A percentile compares a stretch with the other conserved stretches of the same genome.
Evolutionary conservation across 2,113 vertebrate species (phyloP).

Genomic region (Sceloporus tristichus): DNA sequence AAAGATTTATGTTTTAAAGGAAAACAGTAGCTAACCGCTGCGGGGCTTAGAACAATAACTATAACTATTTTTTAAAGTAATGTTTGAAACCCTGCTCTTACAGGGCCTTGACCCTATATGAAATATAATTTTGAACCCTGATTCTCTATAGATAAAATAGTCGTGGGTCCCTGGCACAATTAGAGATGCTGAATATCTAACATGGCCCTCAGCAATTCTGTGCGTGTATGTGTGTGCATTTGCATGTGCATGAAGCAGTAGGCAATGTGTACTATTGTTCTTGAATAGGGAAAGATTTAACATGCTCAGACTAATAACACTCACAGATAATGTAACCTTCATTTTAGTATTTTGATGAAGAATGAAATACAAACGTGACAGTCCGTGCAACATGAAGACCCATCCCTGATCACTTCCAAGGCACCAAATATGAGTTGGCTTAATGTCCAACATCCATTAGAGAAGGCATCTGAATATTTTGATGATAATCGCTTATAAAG

Average conservation of each 20-base stretch:
- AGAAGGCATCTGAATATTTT: neutral
- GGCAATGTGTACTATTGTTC: neutral
- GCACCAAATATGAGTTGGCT: conserved; percentile 49
- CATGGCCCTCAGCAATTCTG: neutral
- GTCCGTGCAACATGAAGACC: neutral
- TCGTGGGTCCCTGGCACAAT: neutral
- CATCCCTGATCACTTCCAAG: neutral
- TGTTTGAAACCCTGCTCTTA: too few species aligned
- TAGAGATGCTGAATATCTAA: neutral
- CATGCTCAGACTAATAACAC: neutral
- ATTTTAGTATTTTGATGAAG: neutral
- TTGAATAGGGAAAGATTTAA: neutral
- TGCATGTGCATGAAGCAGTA: neutral
- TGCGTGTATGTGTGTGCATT: neutral
- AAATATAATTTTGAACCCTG: too few species aligned
- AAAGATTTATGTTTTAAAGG: too few species aligned
- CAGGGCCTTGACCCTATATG: too few species aligned
- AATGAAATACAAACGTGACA: neutral
- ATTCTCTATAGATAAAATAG: neutral
- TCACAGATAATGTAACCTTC: neutral
- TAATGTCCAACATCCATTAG: conserved; percentile 13
- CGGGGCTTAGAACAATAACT: too few species aligned
- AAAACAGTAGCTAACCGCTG: too few species aligned
- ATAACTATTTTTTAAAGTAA: too few species aligned
- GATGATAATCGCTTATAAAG: neutral